These are phyloP conservation scores for Hecatera dysodea DNA, from an alignment of 2,888 invertebrate species.

Conservation along the genomic window DNA sequence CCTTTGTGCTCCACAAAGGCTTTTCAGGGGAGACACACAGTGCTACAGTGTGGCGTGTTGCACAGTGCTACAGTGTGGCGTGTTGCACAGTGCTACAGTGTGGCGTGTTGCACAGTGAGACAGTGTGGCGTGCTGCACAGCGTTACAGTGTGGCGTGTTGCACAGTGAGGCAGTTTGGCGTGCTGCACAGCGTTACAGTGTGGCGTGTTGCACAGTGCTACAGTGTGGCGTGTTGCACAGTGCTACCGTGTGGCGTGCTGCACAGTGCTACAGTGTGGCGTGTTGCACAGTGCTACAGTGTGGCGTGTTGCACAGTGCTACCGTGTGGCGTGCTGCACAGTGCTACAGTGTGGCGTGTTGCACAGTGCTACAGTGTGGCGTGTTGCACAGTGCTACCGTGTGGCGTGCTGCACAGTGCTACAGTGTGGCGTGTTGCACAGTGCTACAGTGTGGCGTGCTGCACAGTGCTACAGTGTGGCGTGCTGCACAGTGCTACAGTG, in stretches of 20 bases:
- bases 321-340: background rate
- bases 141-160: conserved; percentile 74
- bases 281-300: conserved; percentile 55
- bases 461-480: background rate
- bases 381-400: conserved; percentile 57
- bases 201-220: conserved; percentile 74
- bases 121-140: conserved; percentile 75
- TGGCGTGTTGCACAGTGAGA: background rate
- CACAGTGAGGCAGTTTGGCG: background rate
- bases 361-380: conserved; percentile 70
- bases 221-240: conserved; percentile 74
- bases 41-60: conserved; percentile 75
- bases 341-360: conserved; percentile 74
- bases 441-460: conserved; percentile 74
- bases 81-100: conserved; percentile 59
- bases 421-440: conserved; percentile 74
- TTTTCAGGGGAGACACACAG: no score
- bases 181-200: background rate
- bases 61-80: conserved; percentile 70
- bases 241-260: background rate
- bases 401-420: background rate
- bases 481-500: background rate
- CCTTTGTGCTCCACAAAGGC: no score
- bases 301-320: conserved; percentile 74
- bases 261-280: conserved; percentile 71